Percentiles rank a stretch among this genome's conserved stretches.
phyloP scores from a whole-genome alignment of 1,140 invertebrate species.

The Drosophila cardini region DNA sequence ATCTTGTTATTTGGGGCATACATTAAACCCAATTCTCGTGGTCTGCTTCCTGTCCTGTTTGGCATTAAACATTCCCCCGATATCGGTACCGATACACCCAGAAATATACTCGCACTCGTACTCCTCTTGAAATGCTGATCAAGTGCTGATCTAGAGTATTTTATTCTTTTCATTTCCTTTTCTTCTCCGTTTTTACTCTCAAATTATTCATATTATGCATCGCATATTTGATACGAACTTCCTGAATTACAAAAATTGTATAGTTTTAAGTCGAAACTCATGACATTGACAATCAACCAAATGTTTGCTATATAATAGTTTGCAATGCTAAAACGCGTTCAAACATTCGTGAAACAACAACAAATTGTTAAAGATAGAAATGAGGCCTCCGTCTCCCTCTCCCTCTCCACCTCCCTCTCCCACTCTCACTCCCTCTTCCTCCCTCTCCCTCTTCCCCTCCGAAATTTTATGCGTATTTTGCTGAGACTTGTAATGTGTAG shows the following conservation, averaged over 20 bases:
- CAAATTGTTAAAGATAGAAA: slow-evolving; percentile 11
- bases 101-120: too few species aligned
- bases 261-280: neutral
- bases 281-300: slow-evolving; percentile 51
- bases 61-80: slow-evolving; percentile 49
- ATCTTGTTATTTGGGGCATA: slow-evolving; percentile 39
- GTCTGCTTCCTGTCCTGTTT: slow-evolving; percentile 49
- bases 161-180: neutral
- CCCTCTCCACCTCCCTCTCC: too few species aligned
- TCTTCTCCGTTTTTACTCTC: too few species aligned
- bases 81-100: neutral
- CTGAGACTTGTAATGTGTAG: slow-evolving; percentile 30
- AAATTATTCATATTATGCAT: slow-evolving; percentile 56
- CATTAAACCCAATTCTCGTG: slow-evolving; percentile 53
- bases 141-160: slow-evolving; percentile 38
- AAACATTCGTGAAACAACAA: slow-evolving; percentile 39
- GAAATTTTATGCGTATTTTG: slow-evolving; percentile 61
- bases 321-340: slow-evolving; percentile 50
- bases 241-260: slow-evolving; percentile 43
- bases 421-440: neutral
- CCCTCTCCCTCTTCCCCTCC: neutral
- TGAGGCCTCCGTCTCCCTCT: slow-evolving; percentile 9
- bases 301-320: slow-evolving; percentile 55
- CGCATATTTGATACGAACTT: slow-evolving; percentile 48
- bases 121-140: slow-evolving; percentile 20